A percentile compares a stretch with the other conserved stretches of the same genome.
Evolutionary conservation across 1,140 invertebrate species (phyloP).

Genomic region (Drosophila asahinai): DNA sequence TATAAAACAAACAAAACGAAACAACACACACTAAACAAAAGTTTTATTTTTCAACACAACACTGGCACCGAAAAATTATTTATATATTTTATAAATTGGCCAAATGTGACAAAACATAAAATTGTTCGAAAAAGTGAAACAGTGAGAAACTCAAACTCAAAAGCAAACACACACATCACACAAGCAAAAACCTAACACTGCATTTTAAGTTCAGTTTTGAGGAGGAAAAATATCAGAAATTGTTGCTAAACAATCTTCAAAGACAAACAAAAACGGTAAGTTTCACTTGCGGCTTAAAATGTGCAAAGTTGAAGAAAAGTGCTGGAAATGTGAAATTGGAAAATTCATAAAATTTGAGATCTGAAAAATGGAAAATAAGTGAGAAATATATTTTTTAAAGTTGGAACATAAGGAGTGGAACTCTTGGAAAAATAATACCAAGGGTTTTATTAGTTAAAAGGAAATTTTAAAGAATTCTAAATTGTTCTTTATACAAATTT

Average conservation of each 20-base stretch:
- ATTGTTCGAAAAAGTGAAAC: slow-evolving; percentile 55
- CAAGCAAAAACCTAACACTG: slow-evolving; percentile 30
- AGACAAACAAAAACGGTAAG: slow-evolving; percentile 47
- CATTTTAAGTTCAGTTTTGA: slow-evolving; percentile 34
- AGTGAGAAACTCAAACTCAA: slow-evolving; percentile 26
- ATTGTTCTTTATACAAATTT: too few species aligned
- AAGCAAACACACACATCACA: slow-evolving; percentile 17
- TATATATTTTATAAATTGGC: slow-evolving; percentile 48
- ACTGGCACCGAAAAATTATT: slow-evolving; percentile 10
- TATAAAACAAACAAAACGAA: slow-evolving; percentile 18
- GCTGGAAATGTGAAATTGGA: background rate
- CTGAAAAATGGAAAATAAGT: slow-evolving; percentile 1
- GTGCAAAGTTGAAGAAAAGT: slow-evolving; percentile 7
- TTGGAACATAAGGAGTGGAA: too few species aligned
- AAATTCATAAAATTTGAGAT: background rate
- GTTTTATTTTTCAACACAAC: slow-evolving; percentile 52
- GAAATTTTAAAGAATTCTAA: too few species aligned
- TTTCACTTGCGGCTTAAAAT: slow-evolving; percentile 13
- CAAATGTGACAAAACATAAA: slow-evolving; percentile 55
- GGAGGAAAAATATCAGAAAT: slow-evolving; percentile 24
- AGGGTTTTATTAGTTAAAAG: background rate
- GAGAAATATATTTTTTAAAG: background rate
- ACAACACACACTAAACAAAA: slow-evolving; percentile 31
- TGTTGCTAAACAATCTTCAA: slow-evolving; percentile 35
- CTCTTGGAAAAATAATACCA: background rate